Evolutionary conservation across 2,113 vertebrate species (phyloP), one percentile per base, ranked within the genome.

Genomic region (Struthio camelus): DNA sequence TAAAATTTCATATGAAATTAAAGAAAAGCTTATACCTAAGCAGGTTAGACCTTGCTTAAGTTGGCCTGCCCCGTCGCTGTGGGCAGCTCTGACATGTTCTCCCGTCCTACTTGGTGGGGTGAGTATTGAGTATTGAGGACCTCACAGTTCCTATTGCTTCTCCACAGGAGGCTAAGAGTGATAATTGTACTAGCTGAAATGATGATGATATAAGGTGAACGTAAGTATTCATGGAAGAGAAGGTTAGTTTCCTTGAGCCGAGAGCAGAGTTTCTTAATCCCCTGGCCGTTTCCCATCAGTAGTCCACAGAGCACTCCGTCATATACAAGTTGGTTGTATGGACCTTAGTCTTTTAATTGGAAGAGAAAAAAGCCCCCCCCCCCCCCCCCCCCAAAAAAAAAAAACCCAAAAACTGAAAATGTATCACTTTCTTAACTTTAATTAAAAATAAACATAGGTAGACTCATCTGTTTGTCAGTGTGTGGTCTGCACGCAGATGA

Each of bases 131-230:
- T 56, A 34, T 18, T 58, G 38, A n/a, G n/a, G 82, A 11, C 64
- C 54, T 95, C 15, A 6, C 0, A 0, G n/a, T 70, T 70, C 38
- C 38, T 69, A 1, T 18, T 62, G 48, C 1, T 0, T 2, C 13
- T 65, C 19, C 44, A 54, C 40, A 9, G 69, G 30, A 65, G 30
- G 14, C 22, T 8, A 46, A 67, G 46, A 71, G 61, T 95, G 65
- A 10, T 7, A 23, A 48, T 18, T 48, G 46, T 17, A 48, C 46
- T 48, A 48, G 46, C 46, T 19, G 18, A 48, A 48, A 48, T 48
- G 46, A 48, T 48, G 46, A 18, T 48, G 46, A 48, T 48, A 4
- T 3, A 27, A 66, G 50, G 65, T 71, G 54, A 70, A 53, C 14
- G 34, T 61, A 66, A 90, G 46, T 70, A 18, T 32, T 54, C 46